Base-by-base conservation (phyloP, 2,113 vertebrate species). In the Semicossyphus pulcher region DNA sequence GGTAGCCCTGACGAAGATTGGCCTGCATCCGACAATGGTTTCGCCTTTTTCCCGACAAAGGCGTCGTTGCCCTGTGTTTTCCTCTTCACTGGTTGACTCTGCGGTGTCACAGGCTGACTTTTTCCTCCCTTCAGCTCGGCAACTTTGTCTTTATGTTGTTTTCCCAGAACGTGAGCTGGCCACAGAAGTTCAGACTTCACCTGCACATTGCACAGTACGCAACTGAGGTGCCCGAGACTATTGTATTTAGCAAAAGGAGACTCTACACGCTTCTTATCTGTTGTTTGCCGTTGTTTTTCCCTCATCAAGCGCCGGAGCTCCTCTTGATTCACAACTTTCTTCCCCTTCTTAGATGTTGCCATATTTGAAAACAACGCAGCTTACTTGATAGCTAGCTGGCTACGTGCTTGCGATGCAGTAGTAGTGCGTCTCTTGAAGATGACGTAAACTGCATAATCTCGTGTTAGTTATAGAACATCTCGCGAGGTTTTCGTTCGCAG, bases 221-320 rank as follows among this genome's bases (percentile, higher is more conserved):
- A 99, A 37, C 92, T 96, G 48, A 99, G 89, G 65, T 97, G 96
- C 0, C 95, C 97, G 53, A 96, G 81, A 48, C 94, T 95, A 91
- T 95, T 99, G 89, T 99, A 99, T 91, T 94, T 96, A 4, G 95
- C 96, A 25, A 96, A 95, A 0, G 97, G 97, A n/a, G 97, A 97
- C 10, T 98, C 96, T 10, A 99, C 87, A 3, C 94, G 94, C 71
- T 96, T 97, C 81, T 91, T 95, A 2, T 92, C 94, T 2, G 90
- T 89, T 20, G 92, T 89, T 54, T 93, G 92, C 14, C 94, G 94
- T 89, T 98, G 95, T 73, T 96, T 98, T 76, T 95, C 95, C 45
- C 93, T 92, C 97, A 99, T 99, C 37, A 99, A 58, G 2, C 96
- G 94, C 54, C 97, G 92, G 68, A 99, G 90, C 54, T 99, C 97